A percentile compares a stretch with the other conserved stretches of the same genome.
These are phyloP conservation scores for Microhierax caerulescens DNA, from an alignment of 2,797 vertebrate genomes.

Conservation along the genomic window DNA sequence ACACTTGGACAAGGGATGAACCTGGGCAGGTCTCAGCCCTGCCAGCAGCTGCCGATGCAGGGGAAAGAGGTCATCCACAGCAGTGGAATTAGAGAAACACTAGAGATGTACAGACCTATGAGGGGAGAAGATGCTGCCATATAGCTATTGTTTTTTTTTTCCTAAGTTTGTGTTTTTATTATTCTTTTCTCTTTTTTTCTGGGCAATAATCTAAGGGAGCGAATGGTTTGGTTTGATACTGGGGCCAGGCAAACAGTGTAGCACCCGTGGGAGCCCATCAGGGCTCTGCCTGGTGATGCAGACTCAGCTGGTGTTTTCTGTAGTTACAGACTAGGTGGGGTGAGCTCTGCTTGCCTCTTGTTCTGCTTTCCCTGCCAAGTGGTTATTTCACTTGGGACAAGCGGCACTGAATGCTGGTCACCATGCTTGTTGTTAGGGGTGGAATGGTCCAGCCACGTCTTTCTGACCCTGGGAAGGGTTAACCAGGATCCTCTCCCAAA, in stretches of 20 bases:
- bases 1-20: fast-evolving
- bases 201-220: background rate
- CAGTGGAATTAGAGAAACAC: background rate
- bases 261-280: background rate
- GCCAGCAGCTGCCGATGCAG: background rate
- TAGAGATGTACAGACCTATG: background rate
- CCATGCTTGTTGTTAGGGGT: fast-evolving
- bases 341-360: background rate
- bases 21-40: background rate
- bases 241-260: background rate
- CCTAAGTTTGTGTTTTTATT: fast-evolving
- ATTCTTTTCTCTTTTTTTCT: fast-evolving
- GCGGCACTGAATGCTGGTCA: background rate
- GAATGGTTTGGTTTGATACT: background rate
- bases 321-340: background rate
- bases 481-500: background rate
- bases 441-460: background rate
- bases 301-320: background rate
- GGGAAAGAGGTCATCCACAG: background rate
- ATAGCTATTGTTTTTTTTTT: fast-evolving
- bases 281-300: background rate
- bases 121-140: background rate
- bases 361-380: background rate
- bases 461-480: background rate
- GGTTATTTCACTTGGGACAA: background rate